Evolutionary conservation across 2,888 invertebrate genomes (phyloP).

Genomic region (Esperia sulphurella): DNA sequence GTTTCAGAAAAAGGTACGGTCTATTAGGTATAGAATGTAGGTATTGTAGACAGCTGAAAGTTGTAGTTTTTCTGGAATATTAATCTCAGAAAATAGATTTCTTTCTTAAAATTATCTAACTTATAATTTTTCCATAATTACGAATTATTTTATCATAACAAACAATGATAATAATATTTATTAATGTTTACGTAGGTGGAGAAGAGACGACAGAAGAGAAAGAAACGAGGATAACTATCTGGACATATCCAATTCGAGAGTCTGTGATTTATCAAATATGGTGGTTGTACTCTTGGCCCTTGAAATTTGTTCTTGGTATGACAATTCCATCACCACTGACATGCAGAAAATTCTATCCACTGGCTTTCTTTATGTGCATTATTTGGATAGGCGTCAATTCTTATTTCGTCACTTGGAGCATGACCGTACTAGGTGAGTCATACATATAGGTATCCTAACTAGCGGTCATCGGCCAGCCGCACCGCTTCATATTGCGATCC

Average conservation of each 20-base stretch:
- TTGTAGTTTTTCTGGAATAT: too few species aligned
- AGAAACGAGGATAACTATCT: conserved; percentile 51
- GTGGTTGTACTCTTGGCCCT: conserved; percentile 87
- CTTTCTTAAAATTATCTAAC: too few species aligned
- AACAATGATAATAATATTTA: background rate
- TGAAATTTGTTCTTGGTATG: conserved; percentile 81
- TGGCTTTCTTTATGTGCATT: conserved; percentile 92
- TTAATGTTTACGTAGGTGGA: conserved; percentile 14
- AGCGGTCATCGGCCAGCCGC: too few species aligned
- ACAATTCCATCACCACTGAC: conserved; percentile 86
- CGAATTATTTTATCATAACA: too few species aligned
- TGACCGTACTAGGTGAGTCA: conserved; percentile 86
- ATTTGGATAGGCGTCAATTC: conserved; percentile 92
- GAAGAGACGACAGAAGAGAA: conserved; percentile 23
- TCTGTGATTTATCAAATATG: conserved; percentile 60
- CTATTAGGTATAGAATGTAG: too few species aligned
- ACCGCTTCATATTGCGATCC: too few species aligned
- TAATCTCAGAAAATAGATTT: too few species aligned
- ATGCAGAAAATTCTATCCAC: conserved; percentile 82
- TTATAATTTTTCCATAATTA: too few species aligned
- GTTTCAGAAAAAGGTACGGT: too few species aligned
- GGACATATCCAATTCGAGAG: conserved; percentile 58
- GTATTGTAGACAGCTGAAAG: too few species aligned
- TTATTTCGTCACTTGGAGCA: conserved; percentile 95
- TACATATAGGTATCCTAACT: too few species aligned